Evolutionary conservation across 2,113 vertebrate species (phyloP).

Genomic region (Brachyistius frenatus): DNA sequence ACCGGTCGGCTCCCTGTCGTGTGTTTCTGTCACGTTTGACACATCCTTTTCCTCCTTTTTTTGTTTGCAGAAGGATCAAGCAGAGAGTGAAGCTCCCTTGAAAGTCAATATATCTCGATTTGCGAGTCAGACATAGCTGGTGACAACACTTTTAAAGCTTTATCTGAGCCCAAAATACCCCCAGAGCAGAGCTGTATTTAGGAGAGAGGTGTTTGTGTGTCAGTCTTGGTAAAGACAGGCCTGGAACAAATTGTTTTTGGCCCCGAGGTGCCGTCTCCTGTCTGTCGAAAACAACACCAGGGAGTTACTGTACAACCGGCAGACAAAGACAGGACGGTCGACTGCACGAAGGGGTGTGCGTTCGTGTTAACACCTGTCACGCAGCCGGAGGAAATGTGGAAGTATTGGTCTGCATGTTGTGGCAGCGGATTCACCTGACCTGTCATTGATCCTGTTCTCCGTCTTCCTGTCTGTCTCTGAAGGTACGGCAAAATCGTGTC

Average conservation of each 20-base stretch:
- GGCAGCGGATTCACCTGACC: conserved; percentile 51
- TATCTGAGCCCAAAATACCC: conserved; percentile 52
- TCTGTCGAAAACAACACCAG: conserved; percentile 47
- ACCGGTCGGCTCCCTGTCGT: background rate
- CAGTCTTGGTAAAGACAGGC: conserved; percentile 28
- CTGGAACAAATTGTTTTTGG: conserved; percentile 64
- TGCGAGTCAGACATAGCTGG: conserved; percentile 2
- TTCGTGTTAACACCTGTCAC: conserved; percentile 62
- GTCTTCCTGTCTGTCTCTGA: conserved; percentile 20
- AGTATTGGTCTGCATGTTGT: conserved; percentile 34
- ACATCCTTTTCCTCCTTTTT: background rate
- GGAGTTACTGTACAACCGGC: conserved; percentile 40
- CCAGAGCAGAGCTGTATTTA: conserved; percentile 30
- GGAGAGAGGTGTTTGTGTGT: conserved; percentile 35
- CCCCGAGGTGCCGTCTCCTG: conserved; percentile 66
- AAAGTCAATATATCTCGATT: conserved; percentile 11
- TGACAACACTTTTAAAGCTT: conserved; percentile 20
- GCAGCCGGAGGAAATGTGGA: conserved; percentile 32
- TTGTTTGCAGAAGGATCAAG: background rate
- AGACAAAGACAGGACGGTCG: conserved; percentile 44
- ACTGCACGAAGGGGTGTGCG: conserved; percentile 14
- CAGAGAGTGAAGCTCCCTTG: background rate
- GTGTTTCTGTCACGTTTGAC: conserved; percentile 9
- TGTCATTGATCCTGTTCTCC: conserved; percentile 35
- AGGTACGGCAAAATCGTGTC: conserved; percentile 97